Evolutionary conservation across 2,888 invertebrate species (phyloP).

Genomic region (Hemicrepidius hirtus): DNA sequence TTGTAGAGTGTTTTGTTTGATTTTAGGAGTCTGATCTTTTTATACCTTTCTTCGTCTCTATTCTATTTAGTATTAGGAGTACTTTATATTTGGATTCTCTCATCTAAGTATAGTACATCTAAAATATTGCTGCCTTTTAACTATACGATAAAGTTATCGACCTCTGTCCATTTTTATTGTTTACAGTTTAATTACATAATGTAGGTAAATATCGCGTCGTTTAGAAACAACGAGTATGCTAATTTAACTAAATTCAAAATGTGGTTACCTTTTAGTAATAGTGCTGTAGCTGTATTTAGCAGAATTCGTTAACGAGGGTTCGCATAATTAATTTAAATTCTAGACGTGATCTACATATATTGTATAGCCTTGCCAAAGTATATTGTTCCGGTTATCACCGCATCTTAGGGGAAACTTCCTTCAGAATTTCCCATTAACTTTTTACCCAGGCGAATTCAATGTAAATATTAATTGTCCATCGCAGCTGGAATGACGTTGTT

Average conservation of each 20-base stretch:
- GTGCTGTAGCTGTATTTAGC: conserved; percentile 42
- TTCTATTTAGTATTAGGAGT: too few relatives aligned
- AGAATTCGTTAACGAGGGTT: conserved; percentile 53
- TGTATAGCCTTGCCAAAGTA: conserved; percentile 38
- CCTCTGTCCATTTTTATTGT: too few relatives aligned
- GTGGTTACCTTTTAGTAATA: conserved; percentile 16
- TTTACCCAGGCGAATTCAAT: conserved; percentile 18
- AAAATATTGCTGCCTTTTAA: too few relatives aligned
- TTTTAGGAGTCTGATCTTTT: too few relatives aligned
- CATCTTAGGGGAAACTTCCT: conserved; percentile 39
- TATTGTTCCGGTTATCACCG: conserved; percentile 39
- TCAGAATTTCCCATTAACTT: conserved; percentile 36
- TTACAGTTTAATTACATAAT: too few relatives aligned
- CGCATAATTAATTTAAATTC: conserved; percentile 56
- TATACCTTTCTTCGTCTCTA: too few relatives aligned
- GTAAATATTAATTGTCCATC: conserved; percentile 29
- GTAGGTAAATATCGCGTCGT: too few relatives aligned
- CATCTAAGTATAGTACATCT: too few relatives aligned
- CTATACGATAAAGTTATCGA: too few relatives aligned
- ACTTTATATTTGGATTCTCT: too few relatives aligned
- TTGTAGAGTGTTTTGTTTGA: too few relatives aligned
- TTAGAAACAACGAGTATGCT: too few relatives aligned
- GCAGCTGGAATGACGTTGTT: conserved; percentile 9
- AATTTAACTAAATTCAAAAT: not conserved
- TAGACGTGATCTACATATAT: conserved; percentile 52